A percentile compares a stretch with the other conserved stretches of the same genome.
phyloP scores from a whole-genome alignment of 2,888 invertebrate genomes.

The Platerodrilus igneus region DNA sequence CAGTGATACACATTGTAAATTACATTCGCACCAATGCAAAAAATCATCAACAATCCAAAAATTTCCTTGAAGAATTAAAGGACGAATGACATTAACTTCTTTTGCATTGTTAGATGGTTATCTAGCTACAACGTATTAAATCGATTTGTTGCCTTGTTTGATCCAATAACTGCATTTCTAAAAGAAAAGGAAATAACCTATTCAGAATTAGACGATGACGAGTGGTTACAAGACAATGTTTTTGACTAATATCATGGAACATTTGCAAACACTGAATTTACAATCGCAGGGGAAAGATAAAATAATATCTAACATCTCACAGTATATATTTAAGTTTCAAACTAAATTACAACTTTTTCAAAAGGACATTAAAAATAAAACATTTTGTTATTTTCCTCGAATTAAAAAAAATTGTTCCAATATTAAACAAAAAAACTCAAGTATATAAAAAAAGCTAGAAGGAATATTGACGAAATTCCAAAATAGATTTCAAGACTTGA shows the following conservation, averaged over 20 bases:
- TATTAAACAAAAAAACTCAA: constrained; percentile 22
- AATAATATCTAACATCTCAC: constrained; percentile 15
- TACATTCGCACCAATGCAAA: constrained; percentile 21
- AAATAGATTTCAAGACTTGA: constrained; percentile 15
- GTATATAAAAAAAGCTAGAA: constrained; percentile 28
- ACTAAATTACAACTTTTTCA: constrained; percentile 15
- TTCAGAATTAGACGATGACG: constrained; percentile 24
- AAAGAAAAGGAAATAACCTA: constrained; percentile 24
- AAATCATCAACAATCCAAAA: constrained; percentile 23
- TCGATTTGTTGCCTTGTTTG: constrained; percentile 19
- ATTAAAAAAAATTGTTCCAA: constrained; percentile 19
- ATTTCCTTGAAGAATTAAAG: constrained; percentile 21
- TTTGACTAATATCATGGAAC: constrained; percentile 19
- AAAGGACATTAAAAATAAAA: constrained; percentile 19
- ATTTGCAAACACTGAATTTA: constrained; percentile 23
- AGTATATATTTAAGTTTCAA: constrained; percentile 9
- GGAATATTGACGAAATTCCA: constrained; percentile 17
- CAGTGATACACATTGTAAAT: constrained; percentile 22
- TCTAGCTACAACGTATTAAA: constrained; percentile 24
- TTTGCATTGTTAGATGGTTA: constrained; percentile 22
- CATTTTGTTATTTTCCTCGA: constrained; percentile 17
- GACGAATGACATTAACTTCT: constrained; percentile 18
- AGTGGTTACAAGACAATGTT: constrained; percentile 16
- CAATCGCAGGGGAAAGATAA: constrained; percentile 23
- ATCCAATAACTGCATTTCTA: constrained; percentile 21